Evolutionary conservation across 2,888 invertebrate species (phyloP), one percentile per base, ranked within the genome.

Genomic region (Ferdinandea cuprea): DNA sequence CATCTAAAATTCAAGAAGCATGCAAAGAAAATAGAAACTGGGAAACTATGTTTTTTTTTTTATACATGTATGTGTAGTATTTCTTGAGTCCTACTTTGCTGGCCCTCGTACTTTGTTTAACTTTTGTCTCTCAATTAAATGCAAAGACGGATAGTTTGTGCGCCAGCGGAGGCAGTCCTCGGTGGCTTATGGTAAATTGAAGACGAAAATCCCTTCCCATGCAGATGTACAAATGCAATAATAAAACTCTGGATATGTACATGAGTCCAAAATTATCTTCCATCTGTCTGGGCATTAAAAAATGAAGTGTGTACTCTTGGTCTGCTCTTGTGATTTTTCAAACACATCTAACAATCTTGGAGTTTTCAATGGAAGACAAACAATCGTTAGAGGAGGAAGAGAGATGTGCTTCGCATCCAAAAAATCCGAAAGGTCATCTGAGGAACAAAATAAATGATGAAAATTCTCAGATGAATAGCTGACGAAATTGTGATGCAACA

Each of bases 121-220:
- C 61, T 73, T 81, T 77, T 66, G 65, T 59, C 48, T 76, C 80
- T 71, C 76, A 81, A 76, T 71, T 81, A 71, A 76, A 71, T 69
- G 74, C 52, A 52, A 61, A 74, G 52, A 52, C 32, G 30, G 28
- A 54, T 54, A 37, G 28, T 73, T 25, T 63, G 9, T 50, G 61
- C n/a, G 63, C 44, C 19, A 52, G 13, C 15, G 46, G 46, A 9
- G 1, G 30, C 35, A 17, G 11, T 35, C n/a, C 11, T 9, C 13
- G 50, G 25, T n/a, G 25, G n/a, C 1, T 8, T 25, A 13, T 35
- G 9, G 32, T 15, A 52, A 52, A 11, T 35, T 3, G 21, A 46
- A 35, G 56, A 68, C 9, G 46, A 46, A 37, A 46, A 32, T 56
- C 56, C 21, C 11, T 35, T 32, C 25, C 25, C 35, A 3, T 44